phyloP scores from a whole-genome alignment of 23 tunicate genomes.

The Halocynthia roretzi region DNA sequence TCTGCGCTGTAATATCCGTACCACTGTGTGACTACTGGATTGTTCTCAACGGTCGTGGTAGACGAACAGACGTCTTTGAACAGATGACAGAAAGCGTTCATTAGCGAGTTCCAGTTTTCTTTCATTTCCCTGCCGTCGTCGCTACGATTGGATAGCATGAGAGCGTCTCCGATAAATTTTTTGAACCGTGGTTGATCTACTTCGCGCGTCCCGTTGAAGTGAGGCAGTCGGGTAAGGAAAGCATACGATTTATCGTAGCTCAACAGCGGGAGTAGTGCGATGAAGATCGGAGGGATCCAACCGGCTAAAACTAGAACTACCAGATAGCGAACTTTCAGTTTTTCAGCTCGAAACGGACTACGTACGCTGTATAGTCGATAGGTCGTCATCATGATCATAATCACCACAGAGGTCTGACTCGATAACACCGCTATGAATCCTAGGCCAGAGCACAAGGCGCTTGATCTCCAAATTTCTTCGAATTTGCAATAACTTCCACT shows the following conservation, averaged over 20 bases:
- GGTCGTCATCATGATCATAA: conserved; percentile 72
- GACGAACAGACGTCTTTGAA: not conserved
- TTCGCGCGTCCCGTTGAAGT: not conserved
- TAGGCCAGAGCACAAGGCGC: conserved; percentile 27
- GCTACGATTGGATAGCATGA: not conserved
- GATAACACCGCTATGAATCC: conserved; percentile 52
- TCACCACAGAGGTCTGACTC: conserved; percentile 41
- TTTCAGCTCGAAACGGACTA: conserved; percentile 47
- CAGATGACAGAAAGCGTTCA: not conserved
- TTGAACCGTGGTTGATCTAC: conserved; percentile 3
- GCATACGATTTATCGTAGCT: conserved; percentile 1
- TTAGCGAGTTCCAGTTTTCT: not conserved
- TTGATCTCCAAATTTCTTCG: conserved; percentile 32
- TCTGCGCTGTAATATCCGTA: conserved; percentile 57
- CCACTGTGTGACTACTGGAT: conserved; percentile 4
- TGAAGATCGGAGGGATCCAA: conserved; percentile 29
- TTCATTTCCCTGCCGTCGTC: not conserved
- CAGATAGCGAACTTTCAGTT: conserved; percentile 27
- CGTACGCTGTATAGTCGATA: conserved; percentile 44
- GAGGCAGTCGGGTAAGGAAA: not conserved
- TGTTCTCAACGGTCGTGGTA: not conserved
- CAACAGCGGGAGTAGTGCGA: conserved; percentile 33
- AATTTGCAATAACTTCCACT: conserved; percentile 41
- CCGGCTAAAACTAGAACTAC: conserved; percentile 11
- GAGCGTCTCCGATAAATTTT: not conserved